These are phyloP conservation scores for Bombycilla garrulus DNA, from an alignment of 2,113 vertebrate genomes.

Conservation along the genomic window DNA sequence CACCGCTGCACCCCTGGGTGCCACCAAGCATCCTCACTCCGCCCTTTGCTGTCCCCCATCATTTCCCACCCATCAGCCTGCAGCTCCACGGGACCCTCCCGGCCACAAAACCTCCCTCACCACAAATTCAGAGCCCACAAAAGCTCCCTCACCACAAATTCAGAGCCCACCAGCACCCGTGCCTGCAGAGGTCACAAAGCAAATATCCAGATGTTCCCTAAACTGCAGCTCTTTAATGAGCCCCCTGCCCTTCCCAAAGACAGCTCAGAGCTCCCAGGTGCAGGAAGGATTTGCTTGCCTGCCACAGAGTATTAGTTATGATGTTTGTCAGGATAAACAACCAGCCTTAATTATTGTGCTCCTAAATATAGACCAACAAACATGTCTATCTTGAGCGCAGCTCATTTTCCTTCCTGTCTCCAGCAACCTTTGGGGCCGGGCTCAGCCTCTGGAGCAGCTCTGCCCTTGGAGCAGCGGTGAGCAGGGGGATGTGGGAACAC, in stretches of 20 bases:
- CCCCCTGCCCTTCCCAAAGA: neutral
- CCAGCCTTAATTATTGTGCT: slow-evolving; percentile 33
- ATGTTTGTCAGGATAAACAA: slow-evolving; percentile 43
- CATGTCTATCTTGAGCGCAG: neutral
- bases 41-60: neutral
- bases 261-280: neutral
- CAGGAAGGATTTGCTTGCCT: slow-evolving; percentile 14
- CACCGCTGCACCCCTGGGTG: neutral
- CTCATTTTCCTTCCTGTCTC: slow-evolving; percentile 38
- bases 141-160: neutral
- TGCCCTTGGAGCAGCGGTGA: rapidly evolving
- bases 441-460: neutral
- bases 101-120: neutral
- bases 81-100: neutral
- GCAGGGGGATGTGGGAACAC: neutral
- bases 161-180: neutral
- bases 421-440: rapidly evolving
- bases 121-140: neutral
- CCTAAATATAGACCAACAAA: slow-evolving; percentile 55
- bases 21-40: neutral
- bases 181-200: neutral
- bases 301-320: slow-evolving; percentile 42
- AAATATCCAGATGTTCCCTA: neutral
- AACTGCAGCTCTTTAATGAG: neutral
- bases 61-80: neutral